phyloP scores from a whole-genome alignment of 2,113 vertebrate genomes.

The Cavia porcellus region DNA sequence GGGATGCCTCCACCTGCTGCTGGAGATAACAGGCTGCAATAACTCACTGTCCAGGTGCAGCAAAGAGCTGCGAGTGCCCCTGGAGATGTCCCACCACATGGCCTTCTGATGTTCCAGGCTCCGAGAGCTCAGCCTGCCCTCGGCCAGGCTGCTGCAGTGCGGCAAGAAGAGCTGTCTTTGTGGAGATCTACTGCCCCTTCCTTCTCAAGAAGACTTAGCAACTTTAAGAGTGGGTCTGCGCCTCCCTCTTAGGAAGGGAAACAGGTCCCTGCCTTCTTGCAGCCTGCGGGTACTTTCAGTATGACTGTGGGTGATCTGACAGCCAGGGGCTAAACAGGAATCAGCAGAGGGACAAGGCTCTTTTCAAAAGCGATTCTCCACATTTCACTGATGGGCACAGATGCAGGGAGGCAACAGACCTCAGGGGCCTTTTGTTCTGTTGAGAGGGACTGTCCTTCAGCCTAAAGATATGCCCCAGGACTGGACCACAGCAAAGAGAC shows the following conservation, averaged over 20 bases:
- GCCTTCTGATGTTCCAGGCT: not conserved
- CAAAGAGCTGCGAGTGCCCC: not conserved
- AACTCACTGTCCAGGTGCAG: slow-evolving; percentile 34
- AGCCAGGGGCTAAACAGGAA: slow-evolving; percentile 10
- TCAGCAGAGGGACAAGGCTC: slow-evolving; percentile 9
- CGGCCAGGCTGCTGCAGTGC: fast-evolving
- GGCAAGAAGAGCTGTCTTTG: not conserved
- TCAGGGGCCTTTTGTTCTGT: not conserved
- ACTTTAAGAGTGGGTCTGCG: fast-evolving
- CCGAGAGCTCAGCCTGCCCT: not conserved
- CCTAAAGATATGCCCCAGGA: not conserved
- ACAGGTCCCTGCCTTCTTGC: not conserved
- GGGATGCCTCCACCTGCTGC: slow-evolving; percentile 4
- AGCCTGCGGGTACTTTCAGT: not conserved
- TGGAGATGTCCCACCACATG: not conserved
- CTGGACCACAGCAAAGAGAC: not conserved
- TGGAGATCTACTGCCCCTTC: too few species aligned
- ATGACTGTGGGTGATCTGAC: not conserved
- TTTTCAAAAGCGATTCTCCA: slow-evolving; percentile 19
- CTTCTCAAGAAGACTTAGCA: not conserved
- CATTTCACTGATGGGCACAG: not conserved
- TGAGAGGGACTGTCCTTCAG: not conserved
- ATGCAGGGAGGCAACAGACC: not conserved
- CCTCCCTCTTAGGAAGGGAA: not conserved
- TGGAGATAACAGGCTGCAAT: slow-evolving; percentile 72